Evolutionary conservation across 2,113 vertebrate species (phyloP), one percentile per base, ranked within the genome.

Genomic region (Illadopsis cleaveri): DNA sequence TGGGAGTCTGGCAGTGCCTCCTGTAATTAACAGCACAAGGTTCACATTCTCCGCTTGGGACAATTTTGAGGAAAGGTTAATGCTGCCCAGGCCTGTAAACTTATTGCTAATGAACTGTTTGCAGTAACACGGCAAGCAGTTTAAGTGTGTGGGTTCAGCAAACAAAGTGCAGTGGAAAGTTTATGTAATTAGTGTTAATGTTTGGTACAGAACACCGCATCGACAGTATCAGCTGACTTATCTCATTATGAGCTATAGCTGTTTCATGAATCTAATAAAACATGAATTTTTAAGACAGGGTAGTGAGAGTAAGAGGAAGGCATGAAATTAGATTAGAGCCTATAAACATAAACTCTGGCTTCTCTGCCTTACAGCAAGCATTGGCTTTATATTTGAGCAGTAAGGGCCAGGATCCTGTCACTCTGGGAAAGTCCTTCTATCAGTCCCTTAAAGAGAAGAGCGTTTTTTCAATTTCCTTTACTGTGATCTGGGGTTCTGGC

Each of bases 251-350:
- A 87, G 70, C 66, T 60, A 37, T 76, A 23, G 64, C 75, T 83
- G 51, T 76, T 94, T 50, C 72, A 47, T 66, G 71, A 77, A 90
- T 89, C 61, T 86, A 91, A 92, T 86, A 93, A 94, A 93, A 89
- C 68, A 61, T 75, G 44, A 86, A 48, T 86, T 96, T 97, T 94
- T 58, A 92, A 96, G 78, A 86, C 61, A 61, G 71, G 45, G 65
- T 76, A 82, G 80, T 79, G 64, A 76, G 76, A 82, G 31, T 81
- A 45, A 69, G 93, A 78, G 71, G 54, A 91, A 89, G 60, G 86
- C 10, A 6, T 95, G 90, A 96, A 96, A 97, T 96, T 77, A 90
- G 93, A 91, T 94, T 94, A 95, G 57, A 47, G 51, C 51, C 54
- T 91, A 25, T 87, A 91, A 93, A 91, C 82, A 48, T 50, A 66